Conservation (phyloP, 2,113 vertebrate species). For the Paramormyrops kingsleyae region DNA sequence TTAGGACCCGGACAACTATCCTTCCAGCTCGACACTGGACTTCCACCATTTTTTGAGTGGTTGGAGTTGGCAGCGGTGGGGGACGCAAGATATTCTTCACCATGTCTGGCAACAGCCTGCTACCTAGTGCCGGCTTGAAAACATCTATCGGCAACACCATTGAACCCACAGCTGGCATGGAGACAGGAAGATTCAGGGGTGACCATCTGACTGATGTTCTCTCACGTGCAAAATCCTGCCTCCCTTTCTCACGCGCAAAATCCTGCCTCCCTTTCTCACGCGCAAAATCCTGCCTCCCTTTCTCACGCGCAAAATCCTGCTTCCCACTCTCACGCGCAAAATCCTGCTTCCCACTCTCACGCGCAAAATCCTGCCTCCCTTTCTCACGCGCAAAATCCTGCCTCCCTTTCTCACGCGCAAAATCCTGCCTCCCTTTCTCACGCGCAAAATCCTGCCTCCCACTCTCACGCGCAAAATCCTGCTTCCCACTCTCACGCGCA, state of each 20-base stretch:
- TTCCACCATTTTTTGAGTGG: neutral
- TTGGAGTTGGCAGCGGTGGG: neutral
- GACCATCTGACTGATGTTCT: no score
- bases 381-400: no score
- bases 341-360: no score
- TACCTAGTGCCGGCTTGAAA: neutral
- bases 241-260: no score
- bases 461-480: neutral
- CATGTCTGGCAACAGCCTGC: neutral
- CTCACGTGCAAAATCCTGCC: neutral
- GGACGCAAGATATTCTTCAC: neutral
- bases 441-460: fast-evolving
- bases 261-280: no score
- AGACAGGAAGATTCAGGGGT: neutral
- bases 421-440: neutral
- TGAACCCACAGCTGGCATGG: neutral
- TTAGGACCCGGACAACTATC: slow-evolving; percentile 46
- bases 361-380: no score
- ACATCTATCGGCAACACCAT: neutral
- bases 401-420: no score
- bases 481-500: no score
- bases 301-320: no score
- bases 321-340: neutral
- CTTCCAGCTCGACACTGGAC: slow-evolving; percentile 48
- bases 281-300: fast-evolving